phyloP scores from a whole-genome alignment of 1,140 invertebrate species.

The Calosoma granatense region DNA sequence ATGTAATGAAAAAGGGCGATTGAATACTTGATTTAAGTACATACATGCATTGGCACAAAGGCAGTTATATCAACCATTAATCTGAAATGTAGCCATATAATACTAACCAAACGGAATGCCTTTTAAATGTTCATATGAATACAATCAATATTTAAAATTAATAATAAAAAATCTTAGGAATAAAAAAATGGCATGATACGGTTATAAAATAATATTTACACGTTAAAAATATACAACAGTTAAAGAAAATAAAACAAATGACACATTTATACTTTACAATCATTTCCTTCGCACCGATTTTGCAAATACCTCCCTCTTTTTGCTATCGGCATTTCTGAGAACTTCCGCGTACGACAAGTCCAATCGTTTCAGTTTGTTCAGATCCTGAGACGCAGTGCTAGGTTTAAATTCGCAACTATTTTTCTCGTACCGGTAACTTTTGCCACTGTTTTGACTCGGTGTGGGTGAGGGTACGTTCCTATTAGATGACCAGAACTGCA shows the following conservation, averaged over 20 bases:
- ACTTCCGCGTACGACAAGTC: constrained; percentile 78
- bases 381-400: constrained; percentile 65
- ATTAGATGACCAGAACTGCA: constrained; percentile 49
- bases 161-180: constrained; percentile 1
- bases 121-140: not conserved
- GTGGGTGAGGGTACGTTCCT: constrained; percentile 42
- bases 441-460: constrained; percentile 38
- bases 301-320: constrained; percentile 28
- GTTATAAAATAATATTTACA: constrained; percentile 8
- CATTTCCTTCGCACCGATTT: constrained; percentile 21
- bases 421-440: constrained; percentile 37
- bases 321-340: constrained; percentile 53
- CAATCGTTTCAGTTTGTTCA: constrained; percentile 65
- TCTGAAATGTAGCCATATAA: not conserved
- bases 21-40: not conserved
- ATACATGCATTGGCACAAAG: constrained; percentile 7
- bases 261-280: not conserved
- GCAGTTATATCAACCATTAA: not conserved
- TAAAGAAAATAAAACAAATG: not conserved
- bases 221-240: constrained; percentile 9
- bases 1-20: not conserved
- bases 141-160: not conserved
- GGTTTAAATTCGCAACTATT: constrained; percentile 48
- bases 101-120: not conserved
- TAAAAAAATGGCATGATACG: not conserved